A percentile compares a stretch with the other conserved stretches of the same genome.
Evolutionary conservation across 2,113 vertebrate species (phyloP).

Genomic region (Hippocampus mohnikei): DNA sequence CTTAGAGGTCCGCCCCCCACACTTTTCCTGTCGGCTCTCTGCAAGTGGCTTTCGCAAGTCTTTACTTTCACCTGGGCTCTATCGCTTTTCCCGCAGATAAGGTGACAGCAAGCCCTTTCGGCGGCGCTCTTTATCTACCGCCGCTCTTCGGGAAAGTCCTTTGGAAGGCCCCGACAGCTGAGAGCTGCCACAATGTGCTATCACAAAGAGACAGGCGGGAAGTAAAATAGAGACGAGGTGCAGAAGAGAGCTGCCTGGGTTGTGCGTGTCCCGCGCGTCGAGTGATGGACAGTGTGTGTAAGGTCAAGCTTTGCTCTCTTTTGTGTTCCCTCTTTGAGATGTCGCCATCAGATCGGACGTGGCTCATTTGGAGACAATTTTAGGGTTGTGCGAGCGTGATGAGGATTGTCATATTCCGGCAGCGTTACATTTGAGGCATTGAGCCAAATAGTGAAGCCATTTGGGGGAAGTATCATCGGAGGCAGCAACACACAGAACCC

Average conservation of each 20-base stretch:
- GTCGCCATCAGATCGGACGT: not conserved
- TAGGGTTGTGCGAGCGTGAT: too few relatives aligned
- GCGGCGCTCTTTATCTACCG: constrained; percentile 57
- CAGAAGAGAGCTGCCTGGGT: constrained; percentile 11
- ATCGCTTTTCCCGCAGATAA: constrained; percentile 57
- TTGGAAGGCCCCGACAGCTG: constrained; percentile 39
- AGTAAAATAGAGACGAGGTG: constrained; percentile 28
- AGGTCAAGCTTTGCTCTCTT: constrained; percentile 33
- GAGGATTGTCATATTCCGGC: too few relatives aligned
- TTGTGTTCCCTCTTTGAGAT: not conserved
- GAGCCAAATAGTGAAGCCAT: too few relatives aligned
- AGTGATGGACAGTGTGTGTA: not conserved
- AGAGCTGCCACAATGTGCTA: constrained; percentile 43
- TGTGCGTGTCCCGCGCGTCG: constrained; percentile 2
- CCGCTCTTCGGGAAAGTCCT: constrained; percentile 55
- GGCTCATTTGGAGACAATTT: too few relatives aligned
- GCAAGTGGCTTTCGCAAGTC: constrained; percentile 36
- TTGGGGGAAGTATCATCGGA: too few relatives aligned
- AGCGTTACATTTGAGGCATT: too few relatives aligned
- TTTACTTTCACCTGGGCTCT: constrained; percentile 52
- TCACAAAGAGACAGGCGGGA: constrained; percentile 42
- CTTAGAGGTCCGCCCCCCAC: constrained; percentile 15
- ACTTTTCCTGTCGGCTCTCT: constrained; percentile 19
- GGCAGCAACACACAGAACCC: not conserved
- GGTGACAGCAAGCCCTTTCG: constrained; percentile 61